These are phyloP conservation scores for Melanotaenia duboulayi DNA, from an alignment of 2,113 vertebrate genomes.

Conservation along the genomic window DNA sequence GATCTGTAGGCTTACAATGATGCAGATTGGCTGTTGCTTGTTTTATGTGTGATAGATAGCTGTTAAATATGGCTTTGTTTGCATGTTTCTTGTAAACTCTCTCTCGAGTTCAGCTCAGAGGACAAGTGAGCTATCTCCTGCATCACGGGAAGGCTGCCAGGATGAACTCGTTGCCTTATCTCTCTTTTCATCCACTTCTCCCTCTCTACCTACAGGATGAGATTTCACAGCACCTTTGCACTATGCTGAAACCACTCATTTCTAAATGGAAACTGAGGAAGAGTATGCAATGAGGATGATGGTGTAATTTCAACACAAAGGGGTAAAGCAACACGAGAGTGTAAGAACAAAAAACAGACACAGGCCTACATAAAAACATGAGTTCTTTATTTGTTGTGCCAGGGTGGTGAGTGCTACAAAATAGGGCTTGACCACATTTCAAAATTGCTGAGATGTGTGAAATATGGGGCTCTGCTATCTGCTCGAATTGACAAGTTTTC, in stretches of 20 bases:
- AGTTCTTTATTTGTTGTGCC: constrained; percentile 77
- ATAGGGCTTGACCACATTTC: constrained; percentile 53
- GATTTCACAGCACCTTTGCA: constrained; percentile 75
- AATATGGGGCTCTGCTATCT: constrained; percentile 6
- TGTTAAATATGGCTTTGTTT: not conserved
- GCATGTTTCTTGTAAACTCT: constrained; percentile 9
- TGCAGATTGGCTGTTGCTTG: not conserved
- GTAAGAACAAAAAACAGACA: constrained; percentile 23
- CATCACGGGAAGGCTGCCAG: constrained; percentile 76
- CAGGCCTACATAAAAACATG: constrained; percentile 70
- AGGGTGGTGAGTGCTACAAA: constrained; percentile 55
- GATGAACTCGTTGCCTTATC: constrained; percentile 76
- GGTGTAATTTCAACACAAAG: constrained; percentile 25
- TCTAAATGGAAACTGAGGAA: constrained; percentile 44
- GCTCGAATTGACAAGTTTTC: constrained; percentile 32
- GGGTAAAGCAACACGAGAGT: not conserved
- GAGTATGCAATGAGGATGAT: constrained; percentile 28
- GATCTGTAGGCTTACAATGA: not conserved
- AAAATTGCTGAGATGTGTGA: constrained; percentile 57
- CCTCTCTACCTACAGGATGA: constrained; percentile 40
- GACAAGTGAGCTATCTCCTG: constrained; percentile 40
- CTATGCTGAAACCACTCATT: constrained; percentile 72
- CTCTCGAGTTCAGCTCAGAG: constrained; percentile 3
- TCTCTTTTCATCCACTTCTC: not conserved
- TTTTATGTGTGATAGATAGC: not conserved